Base-by-base conservation (phyloP, 2,888 invertebrate genomes). In the Helicoverpa assulta region DNA sequence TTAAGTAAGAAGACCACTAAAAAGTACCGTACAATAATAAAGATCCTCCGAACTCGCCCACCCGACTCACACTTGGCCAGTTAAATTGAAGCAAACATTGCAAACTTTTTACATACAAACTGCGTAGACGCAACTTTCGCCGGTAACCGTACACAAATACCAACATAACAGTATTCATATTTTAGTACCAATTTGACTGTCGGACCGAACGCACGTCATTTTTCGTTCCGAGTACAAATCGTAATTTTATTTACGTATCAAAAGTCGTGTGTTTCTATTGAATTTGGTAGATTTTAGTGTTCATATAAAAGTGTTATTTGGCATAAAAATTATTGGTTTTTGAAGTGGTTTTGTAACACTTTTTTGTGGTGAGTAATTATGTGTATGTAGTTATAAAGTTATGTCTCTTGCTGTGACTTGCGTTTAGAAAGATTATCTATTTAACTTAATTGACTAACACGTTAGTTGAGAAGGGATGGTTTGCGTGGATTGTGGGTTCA, bases 111-210 rank as follows among this genome's bases (percentile, higher is more conserved):
- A 29, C 0, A 21, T 10, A 29, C 26, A 12, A 54, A 75, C 57
- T 40, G 29, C 40, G 29, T 58, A 6, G 47, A 55, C 12, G 21
- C 53, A 53, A 71, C 71, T 72, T 72, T 72, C 71, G 58, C 71
- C 69, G 1, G 54, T 26, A n/a, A 33, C 47, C n/a, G 47, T 3
- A 16, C 18, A 50, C 12, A 67, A 50, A 71, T 57, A 57, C 68
- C 56, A 67, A 47, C n/a, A 47, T 70, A 72, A 72, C 71, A 58
- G 71, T 75, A 18, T 0, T 21, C 12, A n/a, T 47, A 75, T 50
- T 75, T 75, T 69, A 72, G 72, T 72, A 56, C 26, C 43, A n/a
- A 6, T 56, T 52, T 0, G 1, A 2, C 2, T 29, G 14, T 5
- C 19, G 5, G 10, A 19, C n/a, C 0, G 51, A 2, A 0, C 0